Evolutionary conservation across 2,888 invertebrate genomes (phyloP), one percentile per base, ranked within the genome.

Genomic region (Aromia moschata): DNA sequence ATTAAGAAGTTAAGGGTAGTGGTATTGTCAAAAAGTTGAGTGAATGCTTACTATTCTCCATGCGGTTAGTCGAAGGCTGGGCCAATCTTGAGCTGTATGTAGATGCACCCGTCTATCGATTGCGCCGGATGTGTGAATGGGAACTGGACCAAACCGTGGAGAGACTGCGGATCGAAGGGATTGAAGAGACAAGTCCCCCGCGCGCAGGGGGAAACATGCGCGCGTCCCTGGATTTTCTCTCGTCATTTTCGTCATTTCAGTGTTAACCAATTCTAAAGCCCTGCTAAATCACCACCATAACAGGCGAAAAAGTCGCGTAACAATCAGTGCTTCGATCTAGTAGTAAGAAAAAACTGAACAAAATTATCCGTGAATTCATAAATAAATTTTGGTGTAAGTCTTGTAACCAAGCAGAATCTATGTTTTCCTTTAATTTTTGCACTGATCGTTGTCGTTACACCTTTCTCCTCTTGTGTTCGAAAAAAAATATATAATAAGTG

Each of bases 321-420:
- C 54, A 55, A 54, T 64, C 52, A 58, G 62, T 67, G 60, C 40
- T 57, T 56, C 33, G 51, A 53, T 43, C 43, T n/a, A n/a, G 66
- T 57, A 58, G 61, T 61, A 58, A 56, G 67, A 69, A 67, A n/a
- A 73, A 73, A 71, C 68, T 69, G 68, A 67, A 70, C 75, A 75
- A 74, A 76, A 76, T 77, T 76, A 73, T 77, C 70, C 72, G 74
- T 71, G 74, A 73, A 75, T 75, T 77, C 66, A 69, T 76, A 68
- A 74, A 69, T 74, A 74, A 74, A 72, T 72, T 75, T 76, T 75
- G 76, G 74, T 75, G 77, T 77, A 77, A 77, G 77, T 77, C n/a
- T n/a, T 71, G 58, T 54, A 60, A 38, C 46, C 45, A 68, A 64
- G 64, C 55, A 57, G 31, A 60, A 60, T 64, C 38, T 54, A 60